Conservation (phyloP, 2,113 vertebrate species). For the Indicator maculatus region DNA sequence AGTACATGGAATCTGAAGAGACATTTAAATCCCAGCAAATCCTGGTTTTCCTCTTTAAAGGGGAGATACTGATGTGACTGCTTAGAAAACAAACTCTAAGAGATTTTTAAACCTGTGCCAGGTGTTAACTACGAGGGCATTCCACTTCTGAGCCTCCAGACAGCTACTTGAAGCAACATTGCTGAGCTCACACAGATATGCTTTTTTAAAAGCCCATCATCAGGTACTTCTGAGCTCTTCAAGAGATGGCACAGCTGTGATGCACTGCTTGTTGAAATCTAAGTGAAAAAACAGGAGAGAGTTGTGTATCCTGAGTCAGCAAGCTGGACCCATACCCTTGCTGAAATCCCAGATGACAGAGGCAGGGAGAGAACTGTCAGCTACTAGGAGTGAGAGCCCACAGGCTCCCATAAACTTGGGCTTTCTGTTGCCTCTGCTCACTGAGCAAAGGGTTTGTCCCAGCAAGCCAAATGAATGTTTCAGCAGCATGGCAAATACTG, state of each 20-base stretch:
- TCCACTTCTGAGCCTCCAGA: neutral
- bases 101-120: neutral
- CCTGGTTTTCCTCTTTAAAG: neutral
- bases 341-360: neutral
- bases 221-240: neutral
- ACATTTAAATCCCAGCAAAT: neutral
- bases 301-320: neutral
- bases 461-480: neutral
- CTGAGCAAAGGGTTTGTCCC: neutral
- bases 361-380: neutral
- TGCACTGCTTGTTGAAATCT: neutral
- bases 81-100: neutral
- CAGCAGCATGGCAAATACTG: neutral
- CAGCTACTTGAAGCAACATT: neutral
- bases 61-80: neutral
- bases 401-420: accelerated
- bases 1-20: neutral
- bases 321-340: neutral
- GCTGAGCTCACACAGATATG: neutral
- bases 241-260: accelerated
- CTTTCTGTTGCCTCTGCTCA: neutral
- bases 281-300: neutral
- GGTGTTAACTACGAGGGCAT: neutral
- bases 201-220: neutral
- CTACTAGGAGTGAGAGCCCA: neutral